Base-by-base conservation (phyloP, 2,888 invertebrate species). In the Poecilobothrus nobilitatus region DNA sequence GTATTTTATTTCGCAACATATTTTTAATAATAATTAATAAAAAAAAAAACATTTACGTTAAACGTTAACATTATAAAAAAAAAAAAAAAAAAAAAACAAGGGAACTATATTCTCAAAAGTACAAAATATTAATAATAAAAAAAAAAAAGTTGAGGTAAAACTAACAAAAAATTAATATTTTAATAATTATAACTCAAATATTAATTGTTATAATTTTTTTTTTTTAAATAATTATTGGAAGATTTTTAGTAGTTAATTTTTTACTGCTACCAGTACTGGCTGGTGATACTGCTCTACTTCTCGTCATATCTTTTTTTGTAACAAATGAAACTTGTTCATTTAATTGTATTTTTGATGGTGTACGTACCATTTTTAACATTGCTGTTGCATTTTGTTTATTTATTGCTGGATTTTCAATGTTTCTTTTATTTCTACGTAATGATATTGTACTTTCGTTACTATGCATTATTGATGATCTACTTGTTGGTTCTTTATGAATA, bases 201-300 rank as follows among this genome's bases (percentile, higher is more conserved):
- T n/a, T n/a, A n/a, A n/a, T n/a, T n/a, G n/a, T n/a, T n/a, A n/a
- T 27, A 4, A 27, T 27, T 27, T 27, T 27, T 27, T 2, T 27
- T 27, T 53, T 53, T 73, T 75, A 78, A 71, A 78, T 77, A 33
- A 78, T 73, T 65, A 78, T 78, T 12, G 78, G 78, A 67, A 78
- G 73, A 70, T 78, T 77, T 71, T 77, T 77, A n/a, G 76, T 77
- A 12, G 77, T 75, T 63, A 77, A 72, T 70, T 78, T 78, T 65
- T 76, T 74, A n/a, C 71, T 72, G 70, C 72, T 73, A 61, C 66
- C 64, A 1, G 63, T 71, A 53, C 62, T 68, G 34, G 67, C 70
- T 66, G 68, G 71, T 68, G 63, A 72, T 67, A 20, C 72, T 63
- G 33, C 68, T 69, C 44, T 73, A 74, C 61, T 75, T 72, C 70